These are phyloP conservation scores for Cerceris ruficornis DNA, from an alignment of 2,888 invertebrate genomes.

Conservation along the genomic window DNA sequence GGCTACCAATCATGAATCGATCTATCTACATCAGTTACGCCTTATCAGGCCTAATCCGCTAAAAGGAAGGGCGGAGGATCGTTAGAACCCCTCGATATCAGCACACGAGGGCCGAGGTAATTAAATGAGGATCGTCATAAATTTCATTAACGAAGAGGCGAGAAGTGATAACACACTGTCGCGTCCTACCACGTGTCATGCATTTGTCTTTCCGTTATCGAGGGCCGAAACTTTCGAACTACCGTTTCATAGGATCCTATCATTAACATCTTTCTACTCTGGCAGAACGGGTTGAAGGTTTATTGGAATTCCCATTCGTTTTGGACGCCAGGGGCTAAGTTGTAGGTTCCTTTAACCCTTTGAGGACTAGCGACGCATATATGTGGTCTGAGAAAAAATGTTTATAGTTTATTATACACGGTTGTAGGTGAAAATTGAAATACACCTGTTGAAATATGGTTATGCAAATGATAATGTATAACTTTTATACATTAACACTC, in stretches of 20 bases:
- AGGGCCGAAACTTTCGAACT: neutral
- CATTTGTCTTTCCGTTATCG: neutral
- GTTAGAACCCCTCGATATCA: slow-evolving; percentile 36
- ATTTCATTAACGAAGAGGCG: slow-evolving; percentile 35
- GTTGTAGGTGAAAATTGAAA: too few species aligned
- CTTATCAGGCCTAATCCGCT: slow-evolving; percentile 54
- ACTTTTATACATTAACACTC: too few species aligned
- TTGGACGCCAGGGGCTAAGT: too few species aligned
- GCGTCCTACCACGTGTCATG: slow-evolving; percentile 17
- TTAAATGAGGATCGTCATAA: slow-evolving; percentile 46
- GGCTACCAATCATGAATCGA: slow-evolving; percentile 53
- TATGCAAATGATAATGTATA: too few species aligned
- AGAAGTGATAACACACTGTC: slow-evolving; percentile 2
- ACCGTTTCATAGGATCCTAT: neutral
- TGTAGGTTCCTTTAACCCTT: too few species aligned
- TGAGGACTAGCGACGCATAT: too few species aligned
- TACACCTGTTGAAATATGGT: too few species aligned
- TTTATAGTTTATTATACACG: too few species aligned
- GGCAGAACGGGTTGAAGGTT: too few species aligned
- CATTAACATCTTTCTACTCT: too few species aligned
- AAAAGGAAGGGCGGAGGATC: slow-evolving; percentile 51
- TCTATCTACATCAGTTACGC: slow-evolving; percentile 48
- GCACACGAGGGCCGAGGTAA: slow-evolving; percentile 45
- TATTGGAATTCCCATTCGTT: too few species aligned
- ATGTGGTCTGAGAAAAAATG: too few species aligned